A percentile compares a stretch with the other conserved stretches of the same genome.
These are phyloP conservation scores for Hyposmocoma kahamanoa DNA, from an alignment of 1,140 invertebrate genomes.

Conservation along the genomic window DNA sequence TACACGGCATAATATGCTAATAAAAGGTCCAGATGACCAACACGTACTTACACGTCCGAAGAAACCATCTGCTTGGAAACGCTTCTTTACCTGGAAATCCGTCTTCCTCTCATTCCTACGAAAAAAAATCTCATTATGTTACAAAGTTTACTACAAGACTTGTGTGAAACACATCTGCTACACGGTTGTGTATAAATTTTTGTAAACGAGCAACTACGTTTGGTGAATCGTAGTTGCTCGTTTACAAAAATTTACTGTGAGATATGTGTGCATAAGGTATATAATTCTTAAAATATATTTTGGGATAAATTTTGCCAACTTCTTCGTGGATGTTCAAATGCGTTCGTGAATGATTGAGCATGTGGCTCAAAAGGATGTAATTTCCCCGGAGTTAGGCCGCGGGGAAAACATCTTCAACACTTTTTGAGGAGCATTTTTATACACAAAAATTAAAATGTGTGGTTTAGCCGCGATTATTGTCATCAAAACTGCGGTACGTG, in stretches of 20 bases:
- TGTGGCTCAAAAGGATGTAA: slow-evolving; percentile 20
- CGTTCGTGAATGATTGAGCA: slow-evolving; percentile 33
- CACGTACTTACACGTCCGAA: not conserved
- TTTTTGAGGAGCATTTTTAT: slow-evolving; percentile 20
- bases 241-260: no score
- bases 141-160: slow-evolving; percentile 54
- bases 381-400: slow-evolving; percentile 15
- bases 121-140: slow-evolving; percentile 62
- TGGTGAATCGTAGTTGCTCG: no score
- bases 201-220: not conserved
- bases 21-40: not conserved
- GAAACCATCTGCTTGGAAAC: slow-evolving; percentile 31
- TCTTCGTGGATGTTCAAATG: slow-evolving; percentile 29
- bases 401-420: slow-evolving; percentile 22
- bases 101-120: slow-evolving; percentile 40
- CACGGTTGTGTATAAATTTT: not conserved
- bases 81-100: slow-evolving; percentile 41
- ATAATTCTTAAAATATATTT: no score
- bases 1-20: no score
- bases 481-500: slow-evolving; percentile 10
- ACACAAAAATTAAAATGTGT: slow-evolving; percentile 29
- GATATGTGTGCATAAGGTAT: slow-evolving; percentile 3
- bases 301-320: slow-evolving; percentile 19
- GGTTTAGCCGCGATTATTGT: slow-evolving; percentile 24
- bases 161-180: slow-evolving; percentile 62